Evolutionary conservation across 35 echinoderm and acorn worm species (phyloP).

Genomic region (Chiridota heheva): DNA sequence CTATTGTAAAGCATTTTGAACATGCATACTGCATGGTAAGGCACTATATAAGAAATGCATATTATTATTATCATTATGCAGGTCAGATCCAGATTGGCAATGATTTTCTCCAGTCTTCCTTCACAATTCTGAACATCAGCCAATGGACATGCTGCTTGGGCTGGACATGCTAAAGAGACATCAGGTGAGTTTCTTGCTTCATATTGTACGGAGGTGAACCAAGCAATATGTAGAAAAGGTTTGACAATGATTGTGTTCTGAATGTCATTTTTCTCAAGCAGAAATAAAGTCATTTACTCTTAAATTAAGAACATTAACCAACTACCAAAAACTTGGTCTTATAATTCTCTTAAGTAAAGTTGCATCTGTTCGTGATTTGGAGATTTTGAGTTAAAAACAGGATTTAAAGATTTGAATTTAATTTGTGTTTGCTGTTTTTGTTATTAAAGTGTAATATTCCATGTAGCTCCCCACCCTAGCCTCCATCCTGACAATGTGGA

Average conservation of each 20-base stretch:
- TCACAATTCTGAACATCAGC: slow-evolving; percentile 94
- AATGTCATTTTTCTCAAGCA: neutral
- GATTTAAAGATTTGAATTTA: too few species aligned
- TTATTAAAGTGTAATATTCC: too few species aligned
- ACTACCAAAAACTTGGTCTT: neutral
- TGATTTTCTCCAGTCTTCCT: slow-evolving; percentile 80
- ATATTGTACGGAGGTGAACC: neutral
- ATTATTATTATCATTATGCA: too few species aligned
- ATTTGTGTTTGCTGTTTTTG: too few species aligned
- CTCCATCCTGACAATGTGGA: too few species aligned
- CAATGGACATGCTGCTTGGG: slow-evolving; percentile 98
- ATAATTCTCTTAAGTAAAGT: neutral
- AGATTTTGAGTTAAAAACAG: neutral
- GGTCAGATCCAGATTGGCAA: slow-evolving; percentile 88
- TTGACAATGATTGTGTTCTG: neutral
- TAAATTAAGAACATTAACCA: neutral
- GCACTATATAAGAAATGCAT: too few species aligned
- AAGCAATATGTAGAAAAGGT: neutral
- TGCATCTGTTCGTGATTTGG: too few species aligned
- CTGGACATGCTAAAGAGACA: slow-evolving; percentile 95
- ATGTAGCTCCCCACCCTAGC: too few species aligned
- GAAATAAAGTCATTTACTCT: neutral
- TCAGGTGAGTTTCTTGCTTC: slow-evolving; percentile 51
- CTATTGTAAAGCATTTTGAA: too few species aligned
- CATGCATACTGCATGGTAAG: too few species aligned